Conservation (phyloP, 2,888 invertebrate genomes). For the Pammene fasciana region DNA sequence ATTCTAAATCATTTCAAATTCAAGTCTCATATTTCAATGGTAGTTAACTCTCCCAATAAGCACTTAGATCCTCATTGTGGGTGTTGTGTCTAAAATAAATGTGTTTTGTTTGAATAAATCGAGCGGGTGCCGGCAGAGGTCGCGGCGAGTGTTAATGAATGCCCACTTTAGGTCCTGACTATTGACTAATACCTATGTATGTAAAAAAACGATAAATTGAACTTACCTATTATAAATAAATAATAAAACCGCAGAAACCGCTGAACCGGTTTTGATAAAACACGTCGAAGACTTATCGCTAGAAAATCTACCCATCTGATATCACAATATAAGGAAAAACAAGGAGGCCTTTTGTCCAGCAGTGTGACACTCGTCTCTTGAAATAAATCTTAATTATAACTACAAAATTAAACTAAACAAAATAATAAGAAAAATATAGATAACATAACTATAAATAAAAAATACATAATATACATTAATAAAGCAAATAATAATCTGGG, state of each 20-base stretch:
- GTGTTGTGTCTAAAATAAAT: constrained; percentile 66
- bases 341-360: no score
- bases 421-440: no score
- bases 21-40: constrained; percentile 45
- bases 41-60: constrained; percentile 64
- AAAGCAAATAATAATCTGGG: constrained; percentile 82
- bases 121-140: constrained; percentile 59
- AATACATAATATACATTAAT: constrained; percentile 46
- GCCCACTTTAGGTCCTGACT: constrained; percentile 49
- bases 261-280: no score
- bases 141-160: constrained; percentile 68
- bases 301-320: no score
- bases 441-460: no score
- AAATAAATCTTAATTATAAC: no score
- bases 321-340: no score
- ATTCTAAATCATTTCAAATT: not conserved
- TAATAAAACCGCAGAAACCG: no score
- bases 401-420: no score
- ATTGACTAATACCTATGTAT: not conserved
- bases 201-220: constrained; percentile 38
- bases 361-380: no score
- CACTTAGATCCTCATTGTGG: constrained; percentile 71
- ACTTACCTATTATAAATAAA: not conserved
- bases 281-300: no score
- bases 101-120: constrained; percentile 77